These are phyloP conservation scores for Anoplius nigerrimus DNA, from an alignment of 2,888 invertebrate species.

Conservation along the genomic window DNA sequence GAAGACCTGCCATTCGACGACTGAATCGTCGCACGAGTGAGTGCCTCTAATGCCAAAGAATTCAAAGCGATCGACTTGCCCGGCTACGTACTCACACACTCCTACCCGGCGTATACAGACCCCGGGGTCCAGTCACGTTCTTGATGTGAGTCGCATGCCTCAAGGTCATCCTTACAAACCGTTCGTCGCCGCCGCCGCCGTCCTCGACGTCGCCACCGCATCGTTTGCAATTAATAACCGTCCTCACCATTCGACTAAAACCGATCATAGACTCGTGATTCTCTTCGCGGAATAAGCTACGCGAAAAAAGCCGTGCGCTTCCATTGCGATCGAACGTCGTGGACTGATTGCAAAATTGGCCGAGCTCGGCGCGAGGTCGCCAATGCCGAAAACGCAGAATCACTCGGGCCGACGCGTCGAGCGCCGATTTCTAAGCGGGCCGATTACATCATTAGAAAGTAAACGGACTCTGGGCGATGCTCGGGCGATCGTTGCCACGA, in stretches of 20 bases:
- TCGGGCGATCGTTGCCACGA: neutral
- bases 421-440: conserved; percentile 32
- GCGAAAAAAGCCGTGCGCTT: too few species aligned
- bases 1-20: conserved; percentile 6
- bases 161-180: conserved; percentile 65
- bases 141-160: conserved; percentile 26
- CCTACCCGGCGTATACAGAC: conserved; percentile 1
- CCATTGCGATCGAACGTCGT: neutral
- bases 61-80: conserved; percentile 39
- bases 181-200: conserved; percentile 19
- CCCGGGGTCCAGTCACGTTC: conserved; percentile 35
- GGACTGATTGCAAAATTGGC: neutral
- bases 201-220: neutral
- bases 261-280: neutral
- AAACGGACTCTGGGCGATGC: neutral
- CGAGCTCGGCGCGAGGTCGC: too few species aligned
- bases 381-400: too few species aligned
- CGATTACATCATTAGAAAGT: conserved; percentile 39
- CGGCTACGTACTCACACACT: conserved; percentile 10
- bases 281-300: neutral
- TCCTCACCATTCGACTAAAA: neutral
- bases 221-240: neutral
- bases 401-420: neutral
- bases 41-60: conserved; percentile 41
- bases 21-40: conserved; percentile 17